Base-by-base conservation (phyloP, 1,140 invertebrate species). In the Melanaphis sacchari region DNA sequence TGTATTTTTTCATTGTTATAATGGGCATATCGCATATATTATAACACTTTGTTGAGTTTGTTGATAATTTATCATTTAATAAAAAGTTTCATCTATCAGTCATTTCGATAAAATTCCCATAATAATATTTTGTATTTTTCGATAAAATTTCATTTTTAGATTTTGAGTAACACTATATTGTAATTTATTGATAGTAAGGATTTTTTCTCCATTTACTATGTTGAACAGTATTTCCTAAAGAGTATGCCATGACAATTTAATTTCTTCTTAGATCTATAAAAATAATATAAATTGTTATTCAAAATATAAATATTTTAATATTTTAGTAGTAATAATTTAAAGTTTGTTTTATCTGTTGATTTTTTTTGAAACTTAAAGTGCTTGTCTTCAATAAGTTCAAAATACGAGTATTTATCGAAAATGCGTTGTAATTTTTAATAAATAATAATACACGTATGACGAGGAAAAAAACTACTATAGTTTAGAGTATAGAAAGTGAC, bases 1-100 rank as follows among this genome's bases (percentile, higher is more conserved):
- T 84, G 38, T 41, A 84, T 84, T 84, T 26, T 84, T 26, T 40
- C 24, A 84, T 84, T 76, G 59, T 76, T 76, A 76, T 76, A 76
- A 76, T 76, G 59, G 59, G n/a, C 31, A 76, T 18, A n/a, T 76
- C 11, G 59, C n/a, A 76, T 76, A 76, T 76, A 76, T 76, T 76
- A n/a, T 18, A 76, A n/a, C n/a, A 76, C 31, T 76, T 76, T 76
- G 59, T 66, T 66, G 59, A 66, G 59, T n/a, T n/a, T 66, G 59
- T 76, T 76, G 59, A 76, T 76, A 76, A 76, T 76, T 76, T 76
- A 76, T 76, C 59, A 76, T 76, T n/a, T n/a, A 21, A 76, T 76
- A n/a, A 76, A 66, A 76, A 76, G n/a, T 76, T 76, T n/a, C 46
- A 76, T n/a, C 31, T 76, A n/a, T 76, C 59, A 76, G 59, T n/a